These are phyloP conservation scores for Steatocranus sp. DNA, from an alignment of 2,797 vertebrate species.

Conservation along the genomic window DNA sequence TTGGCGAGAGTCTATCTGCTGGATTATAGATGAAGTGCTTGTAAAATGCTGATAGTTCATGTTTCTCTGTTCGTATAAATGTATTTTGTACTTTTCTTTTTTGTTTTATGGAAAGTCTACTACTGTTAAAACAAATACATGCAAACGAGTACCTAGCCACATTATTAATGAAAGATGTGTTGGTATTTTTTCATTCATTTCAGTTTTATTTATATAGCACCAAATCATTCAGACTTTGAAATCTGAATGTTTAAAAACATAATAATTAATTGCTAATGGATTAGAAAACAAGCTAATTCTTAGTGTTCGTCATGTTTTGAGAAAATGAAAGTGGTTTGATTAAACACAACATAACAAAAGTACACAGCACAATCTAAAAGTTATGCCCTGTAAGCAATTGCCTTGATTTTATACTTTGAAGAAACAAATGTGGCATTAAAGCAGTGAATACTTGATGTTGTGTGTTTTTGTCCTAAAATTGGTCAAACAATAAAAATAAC, in stretches of 20 bases:
- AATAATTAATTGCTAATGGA: neutral
- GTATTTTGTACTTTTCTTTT: too few species aligned
- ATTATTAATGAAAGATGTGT: neutral
- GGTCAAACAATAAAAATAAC: neutral
- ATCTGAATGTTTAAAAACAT: neutral
- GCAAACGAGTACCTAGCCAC: neutral
- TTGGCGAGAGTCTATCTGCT: too few species aligned
- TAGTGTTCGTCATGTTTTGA: neutral
- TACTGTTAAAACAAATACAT: neutral
- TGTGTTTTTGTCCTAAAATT: neutral
- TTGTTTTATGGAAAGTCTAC: neutral
- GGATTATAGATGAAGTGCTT: too few species aligned
- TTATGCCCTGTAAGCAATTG: neutral
- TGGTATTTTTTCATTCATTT: neutral
- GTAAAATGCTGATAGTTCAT: too few species aligned
- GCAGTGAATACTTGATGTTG: neutral
- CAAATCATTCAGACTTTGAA: neutral
- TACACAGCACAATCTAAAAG: neutral
- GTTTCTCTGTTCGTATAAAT: too few species aligned
- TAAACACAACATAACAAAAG: neutral
- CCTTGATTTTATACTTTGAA: neutral
- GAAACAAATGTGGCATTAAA: neutral
- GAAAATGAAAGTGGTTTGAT: neutral
- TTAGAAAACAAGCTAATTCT: neutral
- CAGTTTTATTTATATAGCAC: rapidly evolving